These are phyloP conservation scores for Dasypogon diadema DNA, from an alignment of 2,888 invertebrate species.

Conservation along the genomic window DNA sequence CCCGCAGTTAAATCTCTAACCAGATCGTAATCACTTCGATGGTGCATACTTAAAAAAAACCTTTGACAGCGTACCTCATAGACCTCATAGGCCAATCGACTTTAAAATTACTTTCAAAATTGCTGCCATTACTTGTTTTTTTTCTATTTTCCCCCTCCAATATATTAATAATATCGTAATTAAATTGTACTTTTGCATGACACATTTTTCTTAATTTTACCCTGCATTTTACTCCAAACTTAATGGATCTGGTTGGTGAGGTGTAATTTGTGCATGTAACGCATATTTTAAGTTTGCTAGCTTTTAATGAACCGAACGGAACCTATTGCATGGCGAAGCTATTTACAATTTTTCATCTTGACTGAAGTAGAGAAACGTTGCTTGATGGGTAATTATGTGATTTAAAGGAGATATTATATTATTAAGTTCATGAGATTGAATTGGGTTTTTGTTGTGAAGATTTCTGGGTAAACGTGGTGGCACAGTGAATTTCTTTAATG, in stretches of 20 bases:
- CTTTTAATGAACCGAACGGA: constrained; percentile 3
- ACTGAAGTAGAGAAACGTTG: not conserved
- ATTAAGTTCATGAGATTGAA: too few species aligned
- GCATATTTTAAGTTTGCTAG: not conserved
- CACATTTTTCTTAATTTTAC: constrained; percentile 14
- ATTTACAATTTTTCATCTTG: constrained; percentile 12
- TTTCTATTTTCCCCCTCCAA: not conserved
- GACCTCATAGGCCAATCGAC: too few species aligned
- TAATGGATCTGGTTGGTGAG: not conserved
- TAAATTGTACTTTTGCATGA: constrained; percentile 31
- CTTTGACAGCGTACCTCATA: too few species aligned
- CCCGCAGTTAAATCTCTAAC: too few species aligned
- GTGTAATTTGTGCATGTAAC: constrained; percentile 28
- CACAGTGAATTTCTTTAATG: too few species aligned
- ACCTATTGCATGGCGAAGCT: not conserved
- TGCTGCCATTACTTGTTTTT: not conserved
- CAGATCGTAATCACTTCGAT: too few species aligned
- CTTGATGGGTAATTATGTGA: not conserved
- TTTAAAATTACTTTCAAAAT: constrained; percentile 14
- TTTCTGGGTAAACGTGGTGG: too few species aligned
- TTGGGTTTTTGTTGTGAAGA: too few species aligned
- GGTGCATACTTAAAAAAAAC: too few species aligned
- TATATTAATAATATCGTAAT: constrained; percentile 19
- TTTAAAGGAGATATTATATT: not conserved
- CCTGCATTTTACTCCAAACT: not conserved